phyloP scores from a whole-genome alignment of 2,888 invertebrate species.

The Protodeltote pygarga region DNA sequence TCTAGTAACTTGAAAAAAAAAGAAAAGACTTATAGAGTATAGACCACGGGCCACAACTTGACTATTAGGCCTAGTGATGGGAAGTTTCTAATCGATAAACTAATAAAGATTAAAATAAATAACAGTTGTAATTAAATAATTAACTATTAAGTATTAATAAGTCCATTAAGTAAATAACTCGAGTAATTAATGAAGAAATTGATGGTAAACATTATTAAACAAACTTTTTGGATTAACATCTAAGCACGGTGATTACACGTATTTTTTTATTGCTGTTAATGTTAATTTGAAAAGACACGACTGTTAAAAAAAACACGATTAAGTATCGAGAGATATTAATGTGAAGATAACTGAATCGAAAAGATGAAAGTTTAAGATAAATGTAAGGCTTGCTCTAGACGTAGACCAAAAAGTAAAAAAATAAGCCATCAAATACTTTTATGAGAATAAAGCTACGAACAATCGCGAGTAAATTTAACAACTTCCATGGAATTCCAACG shows the following conservation, averaged over 20 bases:
- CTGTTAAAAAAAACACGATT: slow-evolving; percentile 6
- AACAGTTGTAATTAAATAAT: slow-evolving; percentile 25
- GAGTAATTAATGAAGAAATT: slow-evolving; percentile 19
- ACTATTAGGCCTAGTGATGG: slow-evolving; percentile 36
- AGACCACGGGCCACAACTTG: slow-evolving; percentile 27
- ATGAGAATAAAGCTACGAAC: no score
- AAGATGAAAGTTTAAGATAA: slow-evolving; percentile 16
- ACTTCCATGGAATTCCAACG: not conserved
- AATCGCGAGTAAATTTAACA: not conserved
- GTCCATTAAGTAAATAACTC: slow-evolving; percentile 28
- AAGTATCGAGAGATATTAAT: slow-evolving; percentile 15
- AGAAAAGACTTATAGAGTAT: slow-evolving; percentile 18
- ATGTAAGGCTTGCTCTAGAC: not conserved
- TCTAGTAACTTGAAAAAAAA: slow-evolving; percentile 29
- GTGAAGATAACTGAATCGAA: slow-evolving; percentile 15
- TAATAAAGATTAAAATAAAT: slow-evolving; percentile 28
- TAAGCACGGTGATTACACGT: not conserved
- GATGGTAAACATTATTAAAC: slow-evolving; percentile 26
- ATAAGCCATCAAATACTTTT: no score
- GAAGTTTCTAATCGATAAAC: slow-evolving; percentile 11
- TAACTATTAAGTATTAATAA: slow-evolving; percentile 12
- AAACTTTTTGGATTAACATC: slow-evolving; percentile 10
- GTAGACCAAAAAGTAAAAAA: not conserved
- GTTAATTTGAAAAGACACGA: slow-evolving; percentile 1
- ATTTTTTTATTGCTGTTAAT: slow-evolving; percentile 13